phyloP scores from a whole-genome alignment of 2,888 invertebrate genomes.

The Boloria selene region DNA sequence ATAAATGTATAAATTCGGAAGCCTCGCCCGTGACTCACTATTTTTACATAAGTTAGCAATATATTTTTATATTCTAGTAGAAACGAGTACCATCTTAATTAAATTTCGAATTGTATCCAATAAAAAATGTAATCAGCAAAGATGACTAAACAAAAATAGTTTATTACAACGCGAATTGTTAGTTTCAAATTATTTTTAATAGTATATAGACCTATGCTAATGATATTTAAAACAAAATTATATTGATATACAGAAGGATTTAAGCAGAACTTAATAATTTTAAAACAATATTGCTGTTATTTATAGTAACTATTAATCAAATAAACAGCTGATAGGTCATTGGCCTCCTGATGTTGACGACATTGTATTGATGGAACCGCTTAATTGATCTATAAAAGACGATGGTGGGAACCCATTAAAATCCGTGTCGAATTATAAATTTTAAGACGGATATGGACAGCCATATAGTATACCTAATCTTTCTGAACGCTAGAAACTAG shows the following conservation, averaged over 20 bases:
- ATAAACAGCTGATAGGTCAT: slow-evolving; percentile 41
- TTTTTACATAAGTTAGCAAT: neutral
- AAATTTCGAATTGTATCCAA: too few relatives aligned
- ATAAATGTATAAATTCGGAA: slow-evolving; percentile 1
- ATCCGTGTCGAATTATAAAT: slow-evolving; percentile 27
- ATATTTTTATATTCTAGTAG: neutral
- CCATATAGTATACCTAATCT: slow-evolving; percentile 15
- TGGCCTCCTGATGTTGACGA: slow-evolving; percentile 41
- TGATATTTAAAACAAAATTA: too few relatives aligned
- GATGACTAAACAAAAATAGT: too few relatives aligned
- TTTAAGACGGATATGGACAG: slow-evolving; percentile 25
- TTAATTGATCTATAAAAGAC: slow-evolving; percentile 41
- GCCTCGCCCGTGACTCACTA: slow-evolving; percentile 20
- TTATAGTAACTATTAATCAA: slow-evolving; percentile 22
- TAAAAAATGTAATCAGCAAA: too few relatives aligned
- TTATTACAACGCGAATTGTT: too few relatives aligned
- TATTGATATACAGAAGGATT: too few relatives aligned
- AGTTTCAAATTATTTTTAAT: too few relatives aligned
- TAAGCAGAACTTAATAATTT: neutral
- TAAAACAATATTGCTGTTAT: slow-evolving; percentile 4
- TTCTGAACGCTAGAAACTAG: slow-evolving; percentile 9
- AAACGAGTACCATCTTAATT: neutral
- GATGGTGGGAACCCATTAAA: slow-evolving; percentile 25
- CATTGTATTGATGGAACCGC: slow-evolving; percentile 41
- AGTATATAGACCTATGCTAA: too few relatives aligned